A percentile compares a stretch with the other conserved stretches of the same genome.
Evolutionary conservation across 2,113 vertebrate genomes (phyloP).

Genomic region (Leptodactylus fuscus): DNA sequence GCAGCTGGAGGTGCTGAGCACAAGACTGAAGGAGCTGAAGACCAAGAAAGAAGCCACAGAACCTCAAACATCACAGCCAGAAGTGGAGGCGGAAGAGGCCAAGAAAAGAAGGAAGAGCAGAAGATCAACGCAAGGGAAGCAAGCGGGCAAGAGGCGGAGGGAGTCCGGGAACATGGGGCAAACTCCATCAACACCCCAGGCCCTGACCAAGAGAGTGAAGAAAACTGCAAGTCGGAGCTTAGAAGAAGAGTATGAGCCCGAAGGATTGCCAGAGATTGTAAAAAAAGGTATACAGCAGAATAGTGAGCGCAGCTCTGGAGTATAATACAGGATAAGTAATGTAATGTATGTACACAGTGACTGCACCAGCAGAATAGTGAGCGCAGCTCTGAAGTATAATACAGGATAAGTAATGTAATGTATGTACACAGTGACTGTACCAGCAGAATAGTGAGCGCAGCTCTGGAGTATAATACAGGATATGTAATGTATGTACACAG

Average conservation of each 20-base stretch:
- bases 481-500: too few species aligned
- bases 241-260: slow-evolving; percentile 68
- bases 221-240: slow-evolving; percentile 66
- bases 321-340: too few species aligned
- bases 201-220: slow-evolving; percentile 74
- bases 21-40: slow-evolving; percentile 64
- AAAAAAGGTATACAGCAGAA: slow-evolving; percentile 76
- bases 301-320: not conserved
- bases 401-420: too few species aligned
- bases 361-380: too few species aligned
- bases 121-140: slow-evolving; percentile 66
- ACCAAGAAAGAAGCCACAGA: not conserved
- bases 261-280: slow-evolving; percentile 85
- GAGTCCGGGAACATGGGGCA: slow-evolving; percentile 57
- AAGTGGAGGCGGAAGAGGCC: not conserved
- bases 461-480: too few species aligned
- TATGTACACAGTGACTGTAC: too few species aligned
- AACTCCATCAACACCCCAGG: slow-evolving; percentile 68
- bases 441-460: too few species aligned
- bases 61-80: slow-evolving; percentile 46
- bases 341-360: too few species aligned
- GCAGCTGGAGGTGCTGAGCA: slow-evolving; percentile 74
- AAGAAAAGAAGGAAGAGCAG: slow-evolving; percentile 47
- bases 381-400: too few species aligned
- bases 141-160: slow-evolving; percentile 75